Evolutionary conservation across 35 echinoderm and acorn worm genomes (phyloP).

Genomic region (Heliocidaris erythrogramma): DNA sequence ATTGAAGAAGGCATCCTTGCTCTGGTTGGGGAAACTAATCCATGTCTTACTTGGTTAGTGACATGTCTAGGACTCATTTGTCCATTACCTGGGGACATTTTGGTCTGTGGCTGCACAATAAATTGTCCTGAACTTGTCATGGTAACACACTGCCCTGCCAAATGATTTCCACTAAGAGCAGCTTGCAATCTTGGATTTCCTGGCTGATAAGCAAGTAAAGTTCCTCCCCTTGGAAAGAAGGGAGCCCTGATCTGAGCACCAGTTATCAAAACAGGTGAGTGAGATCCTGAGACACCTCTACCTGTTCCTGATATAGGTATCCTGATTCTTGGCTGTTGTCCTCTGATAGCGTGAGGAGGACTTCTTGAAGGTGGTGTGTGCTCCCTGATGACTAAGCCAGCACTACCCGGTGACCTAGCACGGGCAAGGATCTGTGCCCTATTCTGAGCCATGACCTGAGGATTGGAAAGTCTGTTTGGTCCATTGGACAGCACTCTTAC

Average conservation of each 20-base stretch:
- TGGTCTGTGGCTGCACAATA: conserved; percentile 23
- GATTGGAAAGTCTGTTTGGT: not conserved
- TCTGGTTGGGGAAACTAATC: conserved; percentile 34
- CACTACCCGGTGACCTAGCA: not conserved
- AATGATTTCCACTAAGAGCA: conserved; percentile 30
- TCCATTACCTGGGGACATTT: conserved; percentile 33
- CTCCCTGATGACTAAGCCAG: conserved; percentile 21
- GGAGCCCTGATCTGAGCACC: conserved; percentile 26
- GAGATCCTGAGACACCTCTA: not conserved
- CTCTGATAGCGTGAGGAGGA: conserved; percentile 20
- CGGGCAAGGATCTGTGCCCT: conserved; percentile 23
- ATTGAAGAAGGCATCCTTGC: conserved; percentile 23
- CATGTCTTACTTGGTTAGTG: conserved; percentile 22
- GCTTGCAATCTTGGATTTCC: conserved; percentile 37
- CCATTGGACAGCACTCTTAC: conserved; percentile 29
- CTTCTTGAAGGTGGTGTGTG: conserved; percentile 24
- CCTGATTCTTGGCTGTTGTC: conserved; percentile 8
- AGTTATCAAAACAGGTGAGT: conserved; percentile 1
- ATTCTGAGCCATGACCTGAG: not conserved
- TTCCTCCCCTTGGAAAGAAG: conserved; percentile 14
- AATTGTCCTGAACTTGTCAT: conserved; percentile 43
- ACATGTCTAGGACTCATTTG: conserved; percentile 30
- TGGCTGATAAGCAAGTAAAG: conserved; percentile 14
- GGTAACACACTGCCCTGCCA: not conserved
- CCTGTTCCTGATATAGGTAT: conserved; percentile 29